Base-by-base conservation (phyloP, 1,140 invertebrate species). In the Xylocopa sonorina region DNA sequence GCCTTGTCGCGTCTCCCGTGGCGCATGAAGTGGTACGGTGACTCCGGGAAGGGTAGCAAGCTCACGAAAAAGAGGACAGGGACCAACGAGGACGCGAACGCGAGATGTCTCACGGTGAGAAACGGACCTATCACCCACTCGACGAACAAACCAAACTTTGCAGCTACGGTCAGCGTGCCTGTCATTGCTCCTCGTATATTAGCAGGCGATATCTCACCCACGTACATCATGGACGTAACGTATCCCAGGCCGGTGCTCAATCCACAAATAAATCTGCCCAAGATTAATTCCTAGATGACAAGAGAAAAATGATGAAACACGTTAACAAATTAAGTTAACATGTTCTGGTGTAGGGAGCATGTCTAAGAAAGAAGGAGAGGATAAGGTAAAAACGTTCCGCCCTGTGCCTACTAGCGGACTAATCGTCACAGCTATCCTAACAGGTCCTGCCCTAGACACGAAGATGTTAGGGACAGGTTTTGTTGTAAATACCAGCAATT, bases 11-110 rank as follows among this genome's bases (percentile, higher is more conserved):
- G 89, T 29, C 92, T 87, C 2, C 94, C 93, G 29, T 93, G 93
- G 67, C 94, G 94, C 2, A 95, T 90, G 55, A 94, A 93, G 83
- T 95, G 96, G 79, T 96, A 95, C 0, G 96, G 96, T 12, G 96
- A 96, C 90, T 97, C 96, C 0, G 96, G 96, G 90, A 96, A 93
- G 76, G 94, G 94, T 38, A 94, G 92, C 86, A 95, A 95, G 5
- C 92, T 93, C 2, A 95, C 73, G 0, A 95, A 89, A 71, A 95
- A 94, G 3, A 95, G 79, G 1, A 95, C 90, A 0, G 95, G 92
- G 53, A 94, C 86, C 0, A 90, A 80, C 50, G 94, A 90, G 43
- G 94, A 94, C 51, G 94, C 92, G 50, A 93, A 90, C 1, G 94
- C 93, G 4, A 94, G 89, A 9, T 94, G 93, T 29, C 93, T 91